Evolutionary conservation across 1,140 invertebrate species (phyloP).

Genomic region (Ruditapes philippinarum): DNA sequence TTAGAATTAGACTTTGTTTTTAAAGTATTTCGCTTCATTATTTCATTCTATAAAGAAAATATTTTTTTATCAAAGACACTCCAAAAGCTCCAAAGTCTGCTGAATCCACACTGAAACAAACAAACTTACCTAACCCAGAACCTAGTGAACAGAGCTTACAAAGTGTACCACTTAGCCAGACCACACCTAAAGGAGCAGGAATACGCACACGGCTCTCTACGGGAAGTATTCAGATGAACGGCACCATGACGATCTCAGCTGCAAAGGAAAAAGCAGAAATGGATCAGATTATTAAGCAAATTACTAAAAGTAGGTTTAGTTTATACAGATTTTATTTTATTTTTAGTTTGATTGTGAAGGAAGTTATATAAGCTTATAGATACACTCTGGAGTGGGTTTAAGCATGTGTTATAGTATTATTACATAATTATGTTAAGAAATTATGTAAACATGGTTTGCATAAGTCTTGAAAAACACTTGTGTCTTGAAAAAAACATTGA

Average conservation of each 20-base stretch:
- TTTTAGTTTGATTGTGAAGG: background rate
- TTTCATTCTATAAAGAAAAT: too few relatives aligned
- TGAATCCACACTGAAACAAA: background rate
- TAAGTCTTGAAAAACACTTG: too few relatives aligned
- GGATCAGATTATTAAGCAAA: slow-evolving; percentile 50
- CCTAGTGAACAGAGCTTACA: background rate
- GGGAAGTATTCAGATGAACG: slow-evolving; percentile 82
- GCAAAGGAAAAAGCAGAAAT: slow-evolving; percentile 66
- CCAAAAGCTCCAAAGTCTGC: background rate
- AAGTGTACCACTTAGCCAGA: background rate
- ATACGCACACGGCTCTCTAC: slow-evolving; percentile 81
- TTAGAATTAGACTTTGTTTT: too few relatives aligned
- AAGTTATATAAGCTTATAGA: too few relatives aligned
- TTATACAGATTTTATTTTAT: background rate
- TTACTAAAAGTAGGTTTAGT: slow-evolving; percentile 39
- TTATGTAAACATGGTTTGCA: too few relatives aligned
- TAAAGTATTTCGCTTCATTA: too few relatives aligned
- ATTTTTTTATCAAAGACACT: background rate
- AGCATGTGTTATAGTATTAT: too few relatives aligned
- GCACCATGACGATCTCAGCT: slow-evolving; percentile 78
- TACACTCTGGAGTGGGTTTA: too few relatives aligned
- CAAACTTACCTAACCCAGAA: background rate
- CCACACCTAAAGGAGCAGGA: background rate
- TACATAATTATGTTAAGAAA: too few relatives aligned
- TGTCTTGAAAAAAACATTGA: too few relatives aligned